Conservation (phyloP, 1,140 invertebrate genomes). For the Phymastichus coffea region DNA sequence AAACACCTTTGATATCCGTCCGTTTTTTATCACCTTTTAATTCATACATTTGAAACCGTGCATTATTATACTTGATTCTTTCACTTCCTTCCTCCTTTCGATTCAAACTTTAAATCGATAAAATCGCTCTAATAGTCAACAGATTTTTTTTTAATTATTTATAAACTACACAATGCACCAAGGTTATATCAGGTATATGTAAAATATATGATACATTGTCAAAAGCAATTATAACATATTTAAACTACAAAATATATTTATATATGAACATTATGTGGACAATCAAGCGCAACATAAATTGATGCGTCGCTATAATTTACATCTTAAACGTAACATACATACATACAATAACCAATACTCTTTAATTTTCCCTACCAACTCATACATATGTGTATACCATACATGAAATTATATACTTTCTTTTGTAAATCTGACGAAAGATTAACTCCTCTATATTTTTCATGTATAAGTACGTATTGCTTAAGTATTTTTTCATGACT, state of each 20-base stretch:
- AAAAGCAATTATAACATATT: constrained; percentile 46
- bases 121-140: constrained; percentile 29
- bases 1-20: background rate
- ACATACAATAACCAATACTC: constrained; percentile 11
- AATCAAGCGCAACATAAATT: constrained; percentile 34
- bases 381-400: no score
- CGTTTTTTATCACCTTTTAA: constrained; percentile 9
- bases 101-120: constrained; percentile 11
- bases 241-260: constrained; percentile 50
- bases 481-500: constrained; percentile 23
- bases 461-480: constrained; percentile 31
- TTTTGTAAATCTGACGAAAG: constrained; percentile 34
- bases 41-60: constrained; percentile 1
- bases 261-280: constrained; percentile 31
- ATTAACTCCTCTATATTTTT: constrained; percentile 7
- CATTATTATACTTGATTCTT: constrained; percentile 14
- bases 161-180: constrained; percentile 39
- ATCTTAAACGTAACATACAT: no score
- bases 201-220: constrained; percentile 46
- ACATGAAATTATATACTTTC: constrained; percentile 37
- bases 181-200: constrained; percentile 45
- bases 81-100: constrained; percentile 19
- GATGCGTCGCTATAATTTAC: constrained; percentile 20
- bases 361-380: constrained; percentile 31
- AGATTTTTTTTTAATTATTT: constrained; percentile 2